Percentiles rank a stretch among this genome's conserved stretches.
Conservation (phyloP, 2,888 invertebrate genomes). For the Plebejus melissa region DNA sequence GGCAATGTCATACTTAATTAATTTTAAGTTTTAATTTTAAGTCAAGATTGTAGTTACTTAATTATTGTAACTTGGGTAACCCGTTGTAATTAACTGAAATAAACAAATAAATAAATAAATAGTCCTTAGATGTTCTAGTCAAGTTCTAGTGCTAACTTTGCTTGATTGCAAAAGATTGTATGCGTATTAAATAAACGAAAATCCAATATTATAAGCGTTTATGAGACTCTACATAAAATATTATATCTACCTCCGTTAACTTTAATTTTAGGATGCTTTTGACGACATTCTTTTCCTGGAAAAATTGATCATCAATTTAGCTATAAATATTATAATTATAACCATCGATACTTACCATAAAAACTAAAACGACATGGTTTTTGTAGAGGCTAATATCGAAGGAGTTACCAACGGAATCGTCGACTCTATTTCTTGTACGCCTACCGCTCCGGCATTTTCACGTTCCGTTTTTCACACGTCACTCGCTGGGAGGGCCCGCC, state of each 20-base stretch:
- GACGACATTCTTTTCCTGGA: neutral
- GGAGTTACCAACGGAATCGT: neutral
- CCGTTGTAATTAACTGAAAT: too few species aligned
- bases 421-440: conserved; percentile 21
- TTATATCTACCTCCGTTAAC: neutral
- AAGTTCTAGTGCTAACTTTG: too few species aligned
- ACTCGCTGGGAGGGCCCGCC: conserved; percentile 55
- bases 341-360: neutral
- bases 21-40: too few species aligned
- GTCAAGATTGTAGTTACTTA: too few species aligned
- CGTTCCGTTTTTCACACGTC: conserved; percentile 60
- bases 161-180: too few species aligned
- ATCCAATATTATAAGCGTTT: too few species aligned
- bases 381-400: conserved; percentile 5
- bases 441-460: conserved; percentile 41
- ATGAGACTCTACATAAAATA: neutral
- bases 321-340: neutral
- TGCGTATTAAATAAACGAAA: too few species aligned
- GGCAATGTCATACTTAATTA: too few species aligned
- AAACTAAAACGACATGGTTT: neutral
- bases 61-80: too few species aligned
- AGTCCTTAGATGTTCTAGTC: too few species aligned
- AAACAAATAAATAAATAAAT: too few species aligned
- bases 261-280: neutral
- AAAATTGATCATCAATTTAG: neutral